These are phyloP conservation scores for Silvanus unidentatus DNA, from an alignment of 2,888 invertebrate species.

Conservation along the genomic window DNA sequence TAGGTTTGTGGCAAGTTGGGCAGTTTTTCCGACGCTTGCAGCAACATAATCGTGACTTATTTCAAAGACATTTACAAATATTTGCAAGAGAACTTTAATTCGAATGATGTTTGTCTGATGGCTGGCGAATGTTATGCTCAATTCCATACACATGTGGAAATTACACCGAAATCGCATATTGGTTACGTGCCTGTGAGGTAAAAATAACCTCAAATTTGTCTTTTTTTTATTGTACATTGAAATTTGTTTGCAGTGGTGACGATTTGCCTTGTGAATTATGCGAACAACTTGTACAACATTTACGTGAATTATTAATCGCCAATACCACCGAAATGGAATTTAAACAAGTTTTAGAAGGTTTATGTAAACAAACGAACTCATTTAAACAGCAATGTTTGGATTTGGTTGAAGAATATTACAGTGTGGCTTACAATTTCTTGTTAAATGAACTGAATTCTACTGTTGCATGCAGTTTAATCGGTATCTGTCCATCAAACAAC, in stretches of 20 bases:
- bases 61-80: conserved; percentile 66
- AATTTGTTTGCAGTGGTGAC: conserved; percentile 34
- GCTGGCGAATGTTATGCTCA: conserved; percentile 66
- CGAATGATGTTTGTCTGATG: conserved; percentile 66
- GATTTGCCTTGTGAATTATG: conserved; percentile 81
- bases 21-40: conserved; percentile 74
- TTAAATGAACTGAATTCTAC: conserved; percentile 63
- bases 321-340: conserved; percentile 83
- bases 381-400: conserved; percentile 70
- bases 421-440: conserved; percentile 64
- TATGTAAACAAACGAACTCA: conserved; percentile 73
- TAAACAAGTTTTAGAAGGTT: conserved; percentile 65
- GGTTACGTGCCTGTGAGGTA: conserved; percentile 51
- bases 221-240: not conserved
- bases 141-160: conserved; percentile 62
- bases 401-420: conserved; percentile 74
- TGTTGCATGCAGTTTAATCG: conserved; percentile 64
- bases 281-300: conserved; percentile 72
- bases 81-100: conserved; percentile 55
- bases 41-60: conserved; percentile 65
- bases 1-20: conserved; percentile 63
- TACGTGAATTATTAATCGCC: conserved; percentile 72
- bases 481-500: conserved; percentile 52
- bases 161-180: conserved; percentile 53
- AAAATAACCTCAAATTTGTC: conserved; percentile 15